phyloP scores from a whole-genome alignment of 2,888 invertebrate species.

The Neuroscelio doddi region DNA sequence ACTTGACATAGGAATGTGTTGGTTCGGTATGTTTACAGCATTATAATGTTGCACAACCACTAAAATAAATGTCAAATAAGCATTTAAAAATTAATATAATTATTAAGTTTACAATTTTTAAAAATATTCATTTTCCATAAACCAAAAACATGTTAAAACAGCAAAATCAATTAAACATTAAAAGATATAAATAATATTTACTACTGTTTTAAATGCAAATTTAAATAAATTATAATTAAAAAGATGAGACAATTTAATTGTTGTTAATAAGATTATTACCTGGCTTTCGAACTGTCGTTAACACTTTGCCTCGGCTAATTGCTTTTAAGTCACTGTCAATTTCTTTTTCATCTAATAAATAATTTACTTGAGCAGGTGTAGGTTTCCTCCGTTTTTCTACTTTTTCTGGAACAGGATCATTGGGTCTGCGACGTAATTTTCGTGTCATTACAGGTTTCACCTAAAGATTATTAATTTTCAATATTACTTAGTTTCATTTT shows the following conservation, averaged over 20 bases:
- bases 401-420: constrained; percentile 92
- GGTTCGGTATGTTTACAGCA: constrained; percentile 61
- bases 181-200: too few relatives aligned
- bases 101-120: too few relatives aligned
- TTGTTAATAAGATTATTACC: constrained; percentile 64
- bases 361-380: constrained; percentile 88
- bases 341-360: constrained; percentile 90
- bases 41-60: constrained; percentile 65
- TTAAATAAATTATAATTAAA: too few relatives aligned
- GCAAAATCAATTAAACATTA: too few relatives aligned
- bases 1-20: constrained; percentile 67
- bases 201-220: not conserved
- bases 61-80: constrained; percentile 37
- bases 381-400: constrained; percentile 90
- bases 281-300: constrained; percentile 75
- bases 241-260: too few relatives aligned
- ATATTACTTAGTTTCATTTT: too few relatives aligned
- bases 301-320: constrained; percentile 78
- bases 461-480: constrained; percentile 66
- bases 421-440: constrained; percentile 91
- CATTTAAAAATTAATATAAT: too few relatives aligned
- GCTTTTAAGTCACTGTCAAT: constrained; percentile 89
- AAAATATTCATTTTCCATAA: too few relatives aligned
- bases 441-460: constrained; percentile 97
- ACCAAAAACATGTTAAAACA: too few relatives aligned